Percentiles rank a stretch among this genome's conserved stretches.
Conservation (phyloP, 2,797 vertebrate genomes). For the Erethizon dorsatum region DNA sequence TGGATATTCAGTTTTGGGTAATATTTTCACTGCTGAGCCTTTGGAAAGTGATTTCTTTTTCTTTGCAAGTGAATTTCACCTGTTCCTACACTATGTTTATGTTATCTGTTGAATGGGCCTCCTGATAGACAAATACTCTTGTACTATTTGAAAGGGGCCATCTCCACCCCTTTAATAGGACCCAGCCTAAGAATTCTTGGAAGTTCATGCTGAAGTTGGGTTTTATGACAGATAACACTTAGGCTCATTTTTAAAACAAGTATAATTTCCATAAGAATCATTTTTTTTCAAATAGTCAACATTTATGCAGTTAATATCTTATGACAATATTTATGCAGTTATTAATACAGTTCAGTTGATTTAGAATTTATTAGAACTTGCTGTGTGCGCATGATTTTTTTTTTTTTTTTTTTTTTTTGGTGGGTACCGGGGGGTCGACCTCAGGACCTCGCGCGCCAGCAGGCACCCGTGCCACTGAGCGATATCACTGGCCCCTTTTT, state of each 20-base stretch:
- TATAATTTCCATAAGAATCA: neutral
- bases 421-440: no score
- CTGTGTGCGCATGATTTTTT: neutral
- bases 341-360: neutral
- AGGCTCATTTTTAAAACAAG: neutral
- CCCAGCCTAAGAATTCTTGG: neutral
- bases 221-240: slow-evolving; percentile 5
- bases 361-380: neutral
- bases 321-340: neutral
- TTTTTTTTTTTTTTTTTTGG: neutral
- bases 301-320: neutral
- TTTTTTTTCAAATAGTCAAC: neutral
- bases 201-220: slow-evolving; percentile 13
- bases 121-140: no score
- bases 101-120: neutral
- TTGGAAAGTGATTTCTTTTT: neutral
- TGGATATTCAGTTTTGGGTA: neutral
- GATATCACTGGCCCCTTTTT: no score
- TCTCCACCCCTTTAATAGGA: neutral
- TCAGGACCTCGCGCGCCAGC: no score
- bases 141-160: neutral
- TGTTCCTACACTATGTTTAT: neutral
- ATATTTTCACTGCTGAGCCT: neutral
- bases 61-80: neutral
- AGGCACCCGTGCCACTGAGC: no score